Conservation (phyloP, 2,113 vertebrate species). For the Mirza zaza region DNA sequence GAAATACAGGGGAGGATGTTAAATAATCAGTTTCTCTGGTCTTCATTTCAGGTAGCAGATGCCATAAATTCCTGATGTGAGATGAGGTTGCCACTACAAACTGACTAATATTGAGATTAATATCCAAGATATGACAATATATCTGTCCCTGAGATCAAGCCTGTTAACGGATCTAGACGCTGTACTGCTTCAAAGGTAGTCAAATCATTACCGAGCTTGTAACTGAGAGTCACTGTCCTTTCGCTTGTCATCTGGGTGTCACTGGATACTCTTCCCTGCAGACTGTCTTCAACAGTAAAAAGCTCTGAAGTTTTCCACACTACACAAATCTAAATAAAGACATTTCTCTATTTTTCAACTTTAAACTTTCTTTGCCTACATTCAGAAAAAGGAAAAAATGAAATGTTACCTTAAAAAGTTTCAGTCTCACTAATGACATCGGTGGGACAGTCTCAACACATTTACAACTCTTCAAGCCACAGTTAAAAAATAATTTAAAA, state of each 20-base stretch:
- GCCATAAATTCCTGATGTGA: no score
- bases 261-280: fast-evolving
- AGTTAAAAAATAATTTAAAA: neutral
- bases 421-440: neutral
- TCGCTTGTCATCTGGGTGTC: no score
- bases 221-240: no score
- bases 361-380: neutral
- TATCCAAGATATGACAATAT: fast-evolving
- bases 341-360: neutral
- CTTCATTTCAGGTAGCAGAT: neutral
- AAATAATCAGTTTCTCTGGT: fast-evolving
- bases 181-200: fast-evolving
- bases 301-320: neutral
- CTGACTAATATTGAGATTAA: neutral
- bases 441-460: no score
- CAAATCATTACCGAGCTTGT: fast-evolving
- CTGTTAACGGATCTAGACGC: fast-evolving
- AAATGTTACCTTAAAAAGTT: neutral
- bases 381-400: neutral
- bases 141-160: fast-evolving
- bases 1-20: neutral
- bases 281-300: neutral
- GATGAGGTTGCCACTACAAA: neutral
- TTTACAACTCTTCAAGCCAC: neutral
- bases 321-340: neutral